phyloP scores from a whole-genome alignment of 2,888 invertebrate genomes.

The Tanypteryx hageni region DNA sequence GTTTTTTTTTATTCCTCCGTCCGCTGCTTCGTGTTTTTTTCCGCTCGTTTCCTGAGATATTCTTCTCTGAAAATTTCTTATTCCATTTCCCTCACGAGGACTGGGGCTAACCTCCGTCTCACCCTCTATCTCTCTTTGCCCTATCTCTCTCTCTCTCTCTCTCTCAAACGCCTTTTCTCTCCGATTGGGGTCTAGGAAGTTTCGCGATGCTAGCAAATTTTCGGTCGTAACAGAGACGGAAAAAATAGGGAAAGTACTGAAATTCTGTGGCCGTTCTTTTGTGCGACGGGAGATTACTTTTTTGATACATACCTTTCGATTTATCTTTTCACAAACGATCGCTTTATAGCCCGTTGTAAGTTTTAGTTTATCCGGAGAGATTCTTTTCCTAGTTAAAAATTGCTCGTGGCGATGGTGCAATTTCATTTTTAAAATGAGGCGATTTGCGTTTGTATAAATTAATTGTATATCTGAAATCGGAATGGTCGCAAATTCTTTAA shows the following conservation, averaged over 20 bases:
- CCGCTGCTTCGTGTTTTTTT: conserved; percentile 3
- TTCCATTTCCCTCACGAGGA: not conserved
- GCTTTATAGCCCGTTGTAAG: too few relatives aligned
- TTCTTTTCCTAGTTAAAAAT: too few relatives aligned
- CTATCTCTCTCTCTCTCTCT: not conserved
- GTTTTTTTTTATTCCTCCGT: not conserved
- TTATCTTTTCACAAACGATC: not conserved
- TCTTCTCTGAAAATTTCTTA: conserved; percentile 24
- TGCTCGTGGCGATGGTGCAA: too few relatives aligned
- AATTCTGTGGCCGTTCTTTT: not conserved
- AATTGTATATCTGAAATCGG: too few relatives aligned
- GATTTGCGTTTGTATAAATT: too few relatives aligned
- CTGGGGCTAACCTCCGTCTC: not conserved
- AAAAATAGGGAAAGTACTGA: not conserved
- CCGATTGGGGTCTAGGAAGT: not conserved
- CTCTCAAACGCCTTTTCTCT: not conserved
- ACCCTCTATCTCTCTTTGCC: not conserved
- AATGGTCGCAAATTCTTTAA: too few relatives aligned
- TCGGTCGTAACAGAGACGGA: not conserved
- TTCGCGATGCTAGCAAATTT: not conserved
- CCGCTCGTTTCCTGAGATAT: not conserved
- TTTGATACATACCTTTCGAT: not conserved
- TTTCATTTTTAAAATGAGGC: too few relatives aligned
- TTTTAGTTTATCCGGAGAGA: too few relatives aligned
- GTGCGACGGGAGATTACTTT: not conserved